These are phyloP conservation scores for Eulithis prunata DNA, from an alignment of 2,888 invertebrate species.

Conservation along the genomic window DNA sequence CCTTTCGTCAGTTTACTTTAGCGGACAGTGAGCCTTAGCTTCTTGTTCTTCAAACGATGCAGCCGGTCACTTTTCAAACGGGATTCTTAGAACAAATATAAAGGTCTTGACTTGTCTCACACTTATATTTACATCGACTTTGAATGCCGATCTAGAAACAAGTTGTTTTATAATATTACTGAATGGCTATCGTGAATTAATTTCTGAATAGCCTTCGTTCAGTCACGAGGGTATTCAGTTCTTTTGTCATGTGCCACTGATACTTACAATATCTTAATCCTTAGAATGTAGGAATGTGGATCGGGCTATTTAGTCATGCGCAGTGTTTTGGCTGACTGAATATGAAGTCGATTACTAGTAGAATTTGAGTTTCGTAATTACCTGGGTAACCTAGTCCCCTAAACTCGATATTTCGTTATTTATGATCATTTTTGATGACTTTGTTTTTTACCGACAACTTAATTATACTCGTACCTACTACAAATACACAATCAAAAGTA, in stretches of 20 bases:
- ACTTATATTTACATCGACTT: conserved; percentile 58
- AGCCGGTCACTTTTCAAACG: conserved; percentile 46
- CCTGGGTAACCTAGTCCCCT: conserved; percentile 7
- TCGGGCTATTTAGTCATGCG: conserved; percentile 16
- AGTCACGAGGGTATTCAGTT: conserved; percentile 58
- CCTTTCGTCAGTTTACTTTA: not conserved
- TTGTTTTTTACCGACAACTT: not conserved
- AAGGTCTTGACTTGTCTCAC: conserved; percentile 48
- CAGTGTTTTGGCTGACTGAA: conserved; percentile 21
- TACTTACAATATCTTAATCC: conserved; percentile 19
- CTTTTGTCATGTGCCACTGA: conserved; percentile 36
- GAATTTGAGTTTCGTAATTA: conserved; percentile 9
- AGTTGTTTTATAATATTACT: conserved; percentile 54
- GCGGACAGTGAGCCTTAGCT: conserved; percentile 3
- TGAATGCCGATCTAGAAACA: conserved; percentile 51
- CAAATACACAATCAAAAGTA: not conserved
- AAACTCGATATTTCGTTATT: conserved; percentile 16
- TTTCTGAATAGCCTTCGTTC: conserved; percentile 59
- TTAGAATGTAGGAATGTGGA: conserved; percentile 31
- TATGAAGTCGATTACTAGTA: not conserved
- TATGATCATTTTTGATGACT: conserved; percentile 12
- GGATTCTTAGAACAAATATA: conserved; percentile 49
- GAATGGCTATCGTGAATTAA: conserved; percentile 55
- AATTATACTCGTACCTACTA: not conserved
- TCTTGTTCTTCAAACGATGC: conserved; percentile 31